phyloP scores from a whole-genome alignment of 2,888 invertebrate genomes.

The Xestia xanthographa region DNA sequence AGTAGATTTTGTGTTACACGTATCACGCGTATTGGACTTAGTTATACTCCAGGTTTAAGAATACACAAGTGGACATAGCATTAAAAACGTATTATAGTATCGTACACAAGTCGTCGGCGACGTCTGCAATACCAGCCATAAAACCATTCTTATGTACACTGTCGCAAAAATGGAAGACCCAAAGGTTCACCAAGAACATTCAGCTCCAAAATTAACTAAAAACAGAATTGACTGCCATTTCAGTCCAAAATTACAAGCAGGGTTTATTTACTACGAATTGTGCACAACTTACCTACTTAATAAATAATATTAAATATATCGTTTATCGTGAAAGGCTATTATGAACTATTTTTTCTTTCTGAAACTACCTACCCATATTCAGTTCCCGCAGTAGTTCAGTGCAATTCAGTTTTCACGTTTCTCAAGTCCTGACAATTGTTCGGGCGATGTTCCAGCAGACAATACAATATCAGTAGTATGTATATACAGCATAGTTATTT shows the following conservation, averaged over 20 bases:
- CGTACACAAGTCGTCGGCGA: background rate
- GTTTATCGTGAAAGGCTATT: background rate
- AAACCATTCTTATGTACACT: background rate
- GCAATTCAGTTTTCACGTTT: background rate
- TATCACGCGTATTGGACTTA: constrained; percentile 9
- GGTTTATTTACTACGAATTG: background rate
- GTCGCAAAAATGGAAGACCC: background rate
- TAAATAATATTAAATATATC: constrained; percentile 5
- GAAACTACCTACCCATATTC: background rate
- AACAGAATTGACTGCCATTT: background rate
- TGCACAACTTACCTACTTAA: background rate
- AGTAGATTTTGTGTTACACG: constrained; percentile 18
- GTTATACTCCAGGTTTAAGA: constrained; percentile 23
- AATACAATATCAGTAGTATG: background rate
- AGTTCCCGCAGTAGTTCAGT: background rate
- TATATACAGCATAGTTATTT: background rate
- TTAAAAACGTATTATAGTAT: background rate
- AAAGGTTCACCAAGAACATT: background rate
- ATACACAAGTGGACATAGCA: background rate
- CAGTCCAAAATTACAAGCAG: background rate
- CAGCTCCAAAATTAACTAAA: background rate
- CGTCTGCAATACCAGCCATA: background rate
- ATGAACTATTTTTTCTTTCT: background rate
- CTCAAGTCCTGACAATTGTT: background rate
- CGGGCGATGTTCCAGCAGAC: background rate